A percentile compares a stretch with the other conserved stretches of the same genome.
Conservation (phyloP, 2,113 vertebrate species). For the Sigmodon hispidus region DNA sequence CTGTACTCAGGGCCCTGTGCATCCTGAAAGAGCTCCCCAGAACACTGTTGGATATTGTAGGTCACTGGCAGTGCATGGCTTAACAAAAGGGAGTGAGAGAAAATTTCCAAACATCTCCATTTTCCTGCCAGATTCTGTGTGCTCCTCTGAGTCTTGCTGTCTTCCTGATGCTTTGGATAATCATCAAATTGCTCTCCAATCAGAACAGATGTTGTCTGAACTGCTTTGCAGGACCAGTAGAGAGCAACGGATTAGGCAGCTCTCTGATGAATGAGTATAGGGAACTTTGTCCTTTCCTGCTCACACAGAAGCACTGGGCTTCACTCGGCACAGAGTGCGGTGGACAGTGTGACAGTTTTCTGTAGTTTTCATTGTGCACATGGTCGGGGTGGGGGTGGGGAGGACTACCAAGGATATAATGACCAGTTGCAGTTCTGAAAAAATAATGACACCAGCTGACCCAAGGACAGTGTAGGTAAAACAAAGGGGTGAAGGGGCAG, state of each 20-base stretch:
- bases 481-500: not conserved
- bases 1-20: slow-evolving; percentile 26
- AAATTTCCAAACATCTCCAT: not conserved
- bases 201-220: slow-evolving; percentile 61
- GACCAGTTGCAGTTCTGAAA: slow-evolving; percentile 1
- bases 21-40: slow-evolving; percentile 10
- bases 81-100: not conserved
- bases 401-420: not conserved
- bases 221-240: slow-evolving; percentile 12
- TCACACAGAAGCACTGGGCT: slow-evolving; percentile 30
- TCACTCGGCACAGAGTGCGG: not conserved
- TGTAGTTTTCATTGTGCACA: not conserved
- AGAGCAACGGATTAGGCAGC: not conserved
- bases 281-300: not conserved
- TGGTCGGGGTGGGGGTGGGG: not conserved
- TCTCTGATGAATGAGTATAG: slow-evolving; percentile 37
- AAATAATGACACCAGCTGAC: not conserved
- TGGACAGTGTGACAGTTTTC: not conserved
- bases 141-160: slow-evolving; percentile 7
- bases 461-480: not conserved
- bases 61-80: not conserved
- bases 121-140: not conserved
- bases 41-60: slow-evolving; percentile 30
- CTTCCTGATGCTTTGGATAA: slow-evolving; percentile 69
- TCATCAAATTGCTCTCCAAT: slow-evolving; percentile 64